Base-by-base conservation (phyloP, 2,888 invertebrate species). In the Euproctis similis region DNA sequence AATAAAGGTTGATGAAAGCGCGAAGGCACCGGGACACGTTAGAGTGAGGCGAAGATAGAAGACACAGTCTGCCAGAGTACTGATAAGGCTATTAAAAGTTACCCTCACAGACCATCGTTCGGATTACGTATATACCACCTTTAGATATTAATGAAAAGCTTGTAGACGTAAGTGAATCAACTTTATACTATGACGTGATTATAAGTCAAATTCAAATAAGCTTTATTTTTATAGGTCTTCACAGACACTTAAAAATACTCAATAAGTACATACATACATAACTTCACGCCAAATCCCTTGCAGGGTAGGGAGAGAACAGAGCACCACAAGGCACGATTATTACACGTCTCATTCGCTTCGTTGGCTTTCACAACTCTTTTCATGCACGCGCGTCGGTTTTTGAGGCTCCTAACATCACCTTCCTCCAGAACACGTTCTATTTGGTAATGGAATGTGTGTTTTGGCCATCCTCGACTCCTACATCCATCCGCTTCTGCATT, bases 71-170 rank as follows among this genome's bases (percentile, higher is more conserved):
- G 78, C 59, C 57, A 50, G 58, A 60, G 65, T 54, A 67, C 75
- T 69, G 78, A 82, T 82, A 82, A 80, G 74, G 73, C 77, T 84
- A 80, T 82, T 80, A 80, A 76, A 84, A 84, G 73, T 84, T 76
- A 74, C 75, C 66, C 71, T 69, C 54, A 54, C 60, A 67, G 68
- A 66, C 65, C 61, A 59, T 59, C 51, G 62, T 44, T 58, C 62
- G 72, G 65, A 73, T 74, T 67, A 67, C 67, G 58, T 53, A 59
- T 61, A 72, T 65, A 67, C 58, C 55, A 58, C 56, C 53, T 54
- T 60, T 60, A 49, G 57, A 70, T 65, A 59, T 49, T 50, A 61
- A 59, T 66, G 63, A 52, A 73, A 67, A 59, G 39, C 55, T 53
- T 55, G 54, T 36, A 42, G 34, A 43, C n/a, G 50, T 50, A 59